Evolutionary conservation across 2,113 vertebrate species (phyloP).

Genomic region (Garra rufa): DNA sequence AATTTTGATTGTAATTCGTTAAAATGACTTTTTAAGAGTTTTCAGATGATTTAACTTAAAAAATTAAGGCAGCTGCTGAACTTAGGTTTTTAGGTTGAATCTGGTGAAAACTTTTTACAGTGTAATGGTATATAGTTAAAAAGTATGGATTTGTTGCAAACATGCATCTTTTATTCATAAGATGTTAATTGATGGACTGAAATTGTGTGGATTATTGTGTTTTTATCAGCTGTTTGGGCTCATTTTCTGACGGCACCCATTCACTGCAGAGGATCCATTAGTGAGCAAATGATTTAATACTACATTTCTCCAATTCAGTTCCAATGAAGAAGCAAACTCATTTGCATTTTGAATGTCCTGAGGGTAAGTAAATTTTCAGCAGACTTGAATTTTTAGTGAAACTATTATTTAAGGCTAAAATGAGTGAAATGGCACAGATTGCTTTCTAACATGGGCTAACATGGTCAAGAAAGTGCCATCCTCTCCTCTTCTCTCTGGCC

Average conservation of each 20-base stretch:
- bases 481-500: constrained; percentile 44
- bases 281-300: not conserved
- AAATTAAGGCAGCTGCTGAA: too few relatives aligned
- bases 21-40: too few relatives aligned
- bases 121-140: too few relatives aligned
- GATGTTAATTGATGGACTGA: not conserved
- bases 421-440: not conserved
- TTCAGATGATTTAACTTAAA: too few relatives aligned
- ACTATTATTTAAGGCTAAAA: not conserved
- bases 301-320: not conserved
- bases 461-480: not conserved
- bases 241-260: not conserved
- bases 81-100: too few relatives aligned
- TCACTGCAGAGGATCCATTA: not conserved
- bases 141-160: too few relatives aligned
- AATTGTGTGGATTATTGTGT: not conserved
- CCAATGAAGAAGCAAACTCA: not conserved
- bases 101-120: too few relatives aligned
- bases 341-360: too few relatives aligned
- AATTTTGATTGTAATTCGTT: too few relatives aligned
- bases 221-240: not conserved
- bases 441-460: not conserved
- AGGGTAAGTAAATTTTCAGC: too few relatives aligned
- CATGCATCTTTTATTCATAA: too few relatives aligned
- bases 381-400: too few relatives aligned